Percentiles rank a stretch among this genome's conserved stretches.
These are phyloP conservation scores for Malachius bipustulatus DNA, from an alignment of 2,888 invertebrate species.

Conservation along the genomic window DNA sequence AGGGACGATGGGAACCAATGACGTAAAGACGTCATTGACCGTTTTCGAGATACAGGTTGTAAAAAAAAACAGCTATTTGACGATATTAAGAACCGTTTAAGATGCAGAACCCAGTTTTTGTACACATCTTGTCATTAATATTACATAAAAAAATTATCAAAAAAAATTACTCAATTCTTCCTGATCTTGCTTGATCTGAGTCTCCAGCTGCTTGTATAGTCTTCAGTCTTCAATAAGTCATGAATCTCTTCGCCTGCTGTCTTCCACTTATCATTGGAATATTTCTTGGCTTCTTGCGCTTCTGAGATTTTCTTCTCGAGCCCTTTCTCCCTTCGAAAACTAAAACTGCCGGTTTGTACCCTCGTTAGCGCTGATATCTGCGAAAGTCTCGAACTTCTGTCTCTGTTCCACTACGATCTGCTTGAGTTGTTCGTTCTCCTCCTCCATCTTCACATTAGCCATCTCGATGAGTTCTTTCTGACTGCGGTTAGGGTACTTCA, in stretches of 20 bases:
- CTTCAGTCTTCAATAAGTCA: slow-evolving; percentile 43
- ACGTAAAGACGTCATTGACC: no score
- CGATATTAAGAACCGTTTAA: no score
- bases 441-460: slow-evolving; percentile 30
- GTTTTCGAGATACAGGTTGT: no score
- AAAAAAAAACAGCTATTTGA: no score
- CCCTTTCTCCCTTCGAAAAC: slow-evolving; percentile 52
- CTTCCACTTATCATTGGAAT: slow-evolving; percentile 68
- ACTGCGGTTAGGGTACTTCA: slow-evolving; percentile 25
- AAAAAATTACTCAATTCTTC: slow-evolving; percentile 30
- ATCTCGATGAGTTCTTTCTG: slow-evolving; percentile 28
- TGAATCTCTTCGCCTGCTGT: slow-evolving; percentile 57
- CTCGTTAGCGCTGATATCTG: slow-evolving; percentile 49
- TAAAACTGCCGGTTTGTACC: slow-evolving; percentile 53
- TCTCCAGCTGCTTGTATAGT: slow-evolving; percentile 42
- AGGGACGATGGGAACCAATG: no score
- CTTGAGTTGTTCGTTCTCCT: slow-evolving; percentile 29
- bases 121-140: no score
- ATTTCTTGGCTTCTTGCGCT: slow-evolving; percentile 53
- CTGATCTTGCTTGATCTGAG: slow-evolving; percentile 39
- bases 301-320: slow-evolving; percentile 53
- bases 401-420: slow-evolving; percentile 29
- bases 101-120: no score
- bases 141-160: no score
- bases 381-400: slow-evolving; percentile 33